Evolutionary conservation across 2,113 vertebrate genomes (phyloP).

Genomic region (Manacus vitellinus): DNA sequence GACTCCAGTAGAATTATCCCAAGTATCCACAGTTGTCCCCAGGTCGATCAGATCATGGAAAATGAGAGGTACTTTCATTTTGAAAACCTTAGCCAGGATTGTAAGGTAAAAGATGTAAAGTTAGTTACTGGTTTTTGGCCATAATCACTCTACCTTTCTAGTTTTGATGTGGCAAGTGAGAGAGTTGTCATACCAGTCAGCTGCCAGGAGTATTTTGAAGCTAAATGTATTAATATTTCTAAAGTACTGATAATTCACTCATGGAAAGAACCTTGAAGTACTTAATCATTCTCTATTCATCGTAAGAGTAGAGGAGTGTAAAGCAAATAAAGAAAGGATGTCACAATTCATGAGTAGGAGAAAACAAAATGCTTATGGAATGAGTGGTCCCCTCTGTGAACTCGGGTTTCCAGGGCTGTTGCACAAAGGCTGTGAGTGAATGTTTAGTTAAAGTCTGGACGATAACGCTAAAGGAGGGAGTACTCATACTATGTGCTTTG

Average conservation of each 20-base stretch:
- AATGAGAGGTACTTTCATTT: background rate
- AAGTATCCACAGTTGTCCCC: background rate
- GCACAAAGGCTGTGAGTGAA: background rate
- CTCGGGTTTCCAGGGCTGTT: background rate
- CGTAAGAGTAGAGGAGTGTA: background rate
- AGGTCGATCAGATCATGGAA: background rate
- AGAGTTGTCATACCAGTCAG: background rate
- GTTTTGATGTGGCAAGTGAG: background rate
- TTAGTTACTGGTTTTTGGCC: background rate
- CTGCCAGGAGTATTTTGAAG: background rate
- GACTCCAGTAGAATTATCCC: background rate
- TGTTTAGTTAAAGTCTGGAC: background rate
- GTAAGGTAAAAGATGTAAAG: background rate
- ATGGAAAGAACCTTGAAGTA: background rate
- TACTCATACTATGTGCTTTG: background rate
- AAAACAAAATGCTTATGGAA: background rate
- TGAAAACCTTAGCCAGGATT: background rate
- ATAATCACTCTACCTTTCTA: background rate
- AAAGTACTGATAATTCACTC: background rate
- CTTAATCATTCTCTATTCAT: background rate
- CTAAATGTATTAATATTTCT: background rate
- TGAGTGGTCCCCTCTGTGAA: background rate
- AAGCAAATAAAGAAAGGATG: background rate
- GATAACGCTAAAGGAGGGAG: background rate
- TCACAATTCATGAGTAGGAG: background rate